Evolutionary conservation across 2,797 vertebrate genomes (phyloP), one percentile per base, ranked within the genome.

Genomic region (Eremophila alpestris): DNA sequence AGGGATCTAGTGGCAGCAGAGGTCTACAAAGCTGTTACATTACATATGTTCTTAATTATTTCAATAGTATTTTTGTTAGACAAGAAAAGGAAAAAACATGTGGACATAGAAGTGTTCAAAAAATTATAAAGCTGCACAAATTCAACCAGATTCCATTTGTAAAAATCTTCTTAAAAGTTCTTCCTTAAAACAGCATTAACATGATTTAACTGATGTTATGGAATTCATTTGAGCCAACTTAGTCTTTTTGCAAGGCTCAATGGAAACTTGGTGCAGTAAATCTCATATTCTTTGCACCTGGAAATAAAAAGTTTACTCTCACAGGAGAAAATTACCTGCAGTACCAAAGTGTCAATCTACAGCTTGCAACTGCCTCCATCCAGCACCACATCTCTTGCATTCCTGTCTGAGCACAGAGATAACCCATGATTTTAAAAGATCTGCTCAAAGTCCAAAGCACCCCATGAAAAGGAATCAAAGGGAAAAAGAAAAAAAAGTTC

Each of bases 391-490:
- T 6, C 49, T 22, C 38, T 51, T 5, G 15, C 34, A 45, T 13
- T 0, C 45, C 7, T 22, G 12, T 4, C 55, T 41, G n/a, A 87
- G 41, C 51, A 63, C 16, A 48, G 73, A 48, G 83, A 68, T 1
- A 29, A 52, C 3, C 30, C 60, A 58, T 3, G 3, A 2, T 14
- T 24, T 45, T 26, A 52, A n/a, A 20, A 32, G 27, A 4, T 5
- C 11, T 51, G 24, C 5, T 60, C 45, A 13, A 38, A 81, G 15
- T 9, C 45, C 26, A 3, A 46, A 51, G 34, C 0, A 1, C 16
- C 29, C 18, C 21, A 3, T 0, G 6, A 10, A 46, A 30, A 60
- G 41, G 8, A 52, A 9, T 4, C 0, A 1, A 54, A n/a, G 0
- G 8, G 22, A 27, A 49, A 43, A 38, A 38, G 38, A 22, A 32